Percentiles rank a stretch among this genome's conserved stretches.
Conservation (phyloP, 2,113 vertebrate genomes). For the Lagopus muta region DNA sequence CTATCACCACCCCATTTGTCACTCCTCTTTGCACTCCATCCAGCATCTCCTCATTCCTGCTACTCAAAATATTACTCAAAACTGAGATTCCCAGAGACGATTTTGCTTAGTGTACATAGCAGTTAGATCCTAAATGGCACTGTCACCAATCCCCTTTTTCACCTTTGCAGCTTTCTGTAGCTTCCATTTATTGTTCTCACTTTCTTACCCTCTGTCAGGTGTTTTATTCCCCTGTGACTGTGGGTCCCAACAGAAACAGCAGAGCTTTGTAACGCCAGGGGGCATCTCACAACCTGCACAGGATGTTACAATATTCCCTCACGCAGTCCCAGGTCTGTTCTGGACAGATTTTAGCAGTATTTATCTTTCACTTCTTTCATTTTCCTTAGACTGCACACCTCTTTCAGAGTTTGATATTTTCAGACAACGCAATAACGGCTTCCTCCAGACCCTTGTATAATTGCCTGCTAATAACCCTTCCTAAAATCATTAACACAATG, state of each 20-base stretch:
- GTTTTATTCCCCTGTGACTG: neutral
- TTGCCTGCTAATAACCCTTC: neutral
- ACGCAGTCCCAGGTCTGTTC: neutral
- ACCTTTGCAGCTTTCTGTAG: neutral
- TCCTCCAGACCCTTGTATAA: neutral
- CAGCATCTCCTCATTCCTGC: neutral
- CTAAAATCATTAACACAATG: neutral
- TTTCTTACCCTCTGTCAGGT: neutral
- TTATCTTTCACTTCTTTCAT: neutral
- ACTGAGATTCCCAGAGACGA: neutral
- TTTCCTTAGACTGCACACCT: neutral
- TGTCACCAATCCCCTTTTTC: neutral
- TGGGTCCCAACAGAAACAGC: neutral
- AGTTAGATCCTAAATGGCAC: neutral
- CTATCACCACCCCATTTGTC: neutral
- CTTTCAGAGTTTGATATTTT: conserved; percentile 26
- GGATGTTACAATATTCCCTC: neutral
- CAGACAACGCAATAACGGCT: neutral
- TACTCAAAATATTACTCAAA: neutral
- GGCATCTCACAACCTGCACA: conserved; percentile 16
- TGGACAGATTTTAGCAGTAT: neutral
- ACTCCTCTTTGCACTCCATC: neutral
- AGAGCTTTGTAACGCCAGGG: conserved; percentile 21
- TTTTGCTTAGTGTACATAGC: neutral
- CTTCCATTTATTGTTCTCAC: neutral